phyloP scores from a whole-genome alignment of 1,140 invertebrate genomes.

The Bradynema listronoti region DNA sequence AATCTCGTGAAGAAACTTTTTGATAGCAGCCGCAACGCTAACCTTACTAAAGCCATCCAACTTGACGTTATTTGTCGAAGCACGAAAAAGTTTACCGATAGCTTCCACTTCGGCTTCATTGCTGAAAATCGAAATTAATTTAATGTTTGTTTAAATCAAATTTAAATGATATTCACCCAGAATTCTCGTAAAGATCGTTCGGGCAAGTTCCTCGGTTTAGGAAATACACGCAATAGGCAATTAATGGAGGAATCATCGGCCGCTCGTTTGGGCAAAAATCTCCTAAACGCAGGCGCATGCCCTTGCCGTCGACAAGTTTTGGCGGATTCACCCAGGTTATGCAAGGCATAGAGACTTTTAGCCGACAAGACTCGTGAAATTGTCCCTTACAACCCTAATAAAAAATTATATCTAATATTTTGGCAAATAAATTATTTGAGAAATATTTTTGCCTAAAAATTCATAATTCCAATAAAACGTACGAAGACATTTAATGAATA shows the following conservation, averaged over 20 bases:
- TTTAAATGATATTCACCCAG: slow-evolving; percentile 65
- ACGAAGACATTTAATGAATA: too few relatives aligned
- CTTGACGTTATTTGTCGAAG: slow-evolving; percentile 13
- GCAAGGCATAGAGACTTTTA: too few relatives aligned
- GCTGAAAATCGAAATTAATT: slow-evolving; percentile 1
- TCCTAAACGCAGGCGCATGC: background rate
- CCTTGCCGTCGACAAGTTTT: too few relatives aligned
- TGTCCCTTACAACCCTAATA: too few relatives aligned
- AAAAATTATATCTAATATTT: too few relatives aligned
- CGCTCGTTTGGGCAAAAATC: slow-evolving; percentile 64
- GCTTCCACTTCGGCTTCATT: slow-evolving; percentile 8
- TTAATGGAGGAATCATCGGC: slow-evolving; percentile 83
- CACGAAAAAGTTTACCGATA: slow-evolving; percentile 12
- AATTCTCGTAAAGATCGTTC: slow-evolving; percentile 81
- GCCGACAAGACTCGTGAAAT: too few relatives aligned
- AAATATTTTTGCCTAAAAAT: too few relatives aligned
- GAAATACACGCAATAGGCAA: slow-evolving; percentile 88
- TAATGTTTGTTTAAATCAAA: background rate
- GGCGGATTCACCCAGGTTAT: too few relatives aligned
- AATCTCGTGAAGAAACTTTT: slow-evolving; percentile 18
- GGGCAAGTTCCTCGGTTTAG: slow-evolving; percentile 75
- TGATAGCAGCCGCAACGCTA: slow-evolving; percentile 17
- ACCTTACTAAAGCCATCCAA: slow-evolving; percentile 13
- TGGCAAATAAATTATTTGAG: too few relatives aligned
- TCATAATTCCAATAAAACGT: too few relatives aligned